phyloP scores from a whole-genome alignment of 2,113 vertebrate species.

The Anolis sagrei region DNA sequence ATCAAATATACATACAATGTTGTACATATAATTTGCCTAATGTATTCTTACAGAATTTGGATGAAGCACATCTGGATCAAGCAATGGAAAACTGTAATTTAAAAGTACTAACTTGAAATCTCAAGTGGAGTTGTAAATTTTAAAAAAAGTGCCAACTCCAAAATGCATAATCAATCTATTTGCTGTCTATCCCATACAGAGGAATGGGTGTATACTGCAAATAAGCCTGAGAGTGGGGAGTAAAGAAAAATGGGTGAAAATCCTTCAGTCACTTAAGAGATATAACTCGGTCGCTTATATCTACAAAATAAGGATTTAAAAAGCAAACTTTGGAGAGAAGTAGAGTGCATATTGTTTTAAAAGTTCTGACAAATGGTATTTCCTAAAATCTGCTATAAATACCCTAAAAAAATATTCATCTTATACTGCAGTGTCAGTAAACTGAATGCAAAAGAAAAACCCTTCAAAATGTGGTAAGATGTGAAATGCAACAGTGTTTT shows the following conservation, averaged over 20 bases:
- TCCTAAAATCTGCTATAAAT: background rate
- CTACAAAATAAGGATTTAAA: too few species aligned
- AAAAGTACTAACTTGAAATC: background rate
- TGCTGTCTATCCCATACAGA: background rate
- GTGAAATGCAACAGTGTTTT: background rate
- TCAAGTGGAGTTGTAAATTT: background rate
- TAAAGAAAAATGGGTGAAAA: too few species aligned
- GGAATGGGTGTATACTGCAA: too few species aligned
- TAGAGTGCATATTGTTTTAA: background rate
- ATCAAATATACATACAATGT: background rate
- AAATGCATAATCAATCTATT: background rate
- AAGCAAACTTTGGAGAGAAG: background rate
- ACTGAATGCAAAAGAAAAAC: background rate
- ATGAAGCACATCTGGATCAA: background rate
- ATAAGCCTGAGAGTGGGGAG: background rate
- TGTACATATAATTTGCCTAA: background rate
- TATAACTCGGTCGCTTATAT: background rate
- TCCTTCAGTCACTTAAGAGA: background rate
- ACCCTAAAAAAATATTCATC: too few species aligned
- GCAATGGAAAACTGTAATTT: too few species aligned
- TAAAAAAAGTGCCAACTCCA: background rate
- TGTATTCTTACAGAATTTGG: background rate
- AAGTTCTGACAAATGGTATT: background rate
- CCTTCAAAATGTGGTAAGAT: slow-evolving; percentile 7
- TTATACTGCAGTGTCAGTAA: background rate